phyloP scores from a whole-genome alignment of 2,113 vertebrate genomes.

The Microcebus griseorufus region DNA sequence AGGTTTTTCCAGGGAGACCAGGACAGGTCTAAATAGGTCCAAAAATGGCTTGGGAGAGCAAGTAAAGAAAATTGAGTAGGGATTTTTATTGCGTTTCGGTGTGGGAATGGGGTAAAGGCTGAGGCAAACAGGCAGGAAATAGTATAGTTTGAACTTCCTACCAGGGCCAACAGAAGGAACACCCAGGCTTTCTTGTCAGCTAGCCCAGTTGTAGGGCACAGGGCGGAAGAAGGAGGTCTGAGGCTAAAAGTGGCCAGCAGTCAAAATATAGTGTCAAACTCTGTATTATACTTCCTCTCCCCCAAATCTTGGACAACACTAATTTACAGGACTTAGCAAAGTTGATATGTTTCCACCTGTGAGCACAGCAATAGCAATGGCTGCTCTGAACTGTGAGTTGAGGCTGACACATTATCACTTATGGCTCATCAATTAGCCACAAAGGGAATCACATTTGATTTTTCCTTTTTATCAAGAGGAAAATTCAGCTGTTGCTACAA shows the following conservation, averaged over 20 bases:
- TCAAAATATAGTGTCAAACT: neutral
- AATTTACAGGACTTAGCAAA: neutral
- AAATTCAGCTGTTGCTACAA: neutral
- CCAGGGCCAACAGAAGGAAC: neutral
- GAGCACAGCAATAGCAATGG: no score
- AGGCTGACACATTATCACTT: neutral
- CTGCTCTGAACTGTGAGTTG: neutral
- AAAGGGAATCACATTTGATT: neutral
- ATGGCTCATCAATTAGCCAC: neutral
- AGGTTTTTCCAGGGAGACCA: neutral
- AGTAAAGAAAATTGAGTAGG: neutral
- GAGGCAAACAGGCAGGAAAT: rapidly evolving
- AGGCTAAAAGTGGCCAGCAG: neutral
- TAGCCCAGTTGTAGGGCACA: neutral
- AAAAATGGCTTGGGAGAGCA: neutral
- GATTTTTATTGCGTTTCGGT: neutral
- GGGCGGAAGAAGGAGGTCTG: rapidly evolving
- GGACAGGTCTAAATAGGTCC: no score
- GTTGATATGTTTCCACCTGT: neutral
- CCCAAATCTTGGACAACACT: neutral
- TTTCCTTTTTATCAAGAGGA: neutral
- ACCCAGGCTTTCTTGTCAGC: neutral
- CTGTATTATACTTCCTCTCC: neutral
- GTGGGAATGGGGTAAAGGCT: neutral
- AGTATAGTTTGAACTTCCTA: neutral